Evolutionary conservation across 2,113 vertebrate genomes (phyloP), one percentile per base, ranked within the genome.

Genomic region (Struthio camelus): DNA sequence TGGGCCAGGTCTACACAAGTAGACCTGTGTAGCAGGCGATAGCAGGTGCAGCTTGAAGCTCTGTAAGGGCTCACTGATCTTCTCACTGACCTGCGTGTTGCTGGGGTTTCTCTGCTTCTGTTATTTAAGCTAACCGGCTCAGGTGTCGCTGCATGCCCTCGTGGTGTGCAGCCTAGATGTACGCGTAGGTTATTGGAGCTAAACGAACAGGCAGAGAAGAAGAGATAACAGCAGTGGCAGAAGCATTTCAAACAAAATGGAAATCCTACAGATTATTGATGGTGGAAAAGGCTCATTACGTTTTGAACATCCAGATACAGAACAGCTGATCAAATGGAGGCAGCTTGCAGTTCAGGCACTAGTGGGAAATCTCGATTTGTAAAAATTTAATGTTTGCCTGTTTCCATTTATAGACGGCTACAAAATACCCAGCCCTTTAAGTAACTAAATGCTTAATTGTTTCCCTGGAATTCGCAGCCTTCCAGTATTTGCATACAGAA

Each of bases 361-460:
- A 65, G 61, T 82, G 71, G 42, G 91, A 80, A 80, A 67, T 81
- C 30, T 75, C n/a, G 24, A 4, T 80, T 75, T 81, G 76, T 71
- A 76, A 85, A 94, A 92, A 71, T 83, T 70, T 69, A 91, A 71
- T n/a, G n/a, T n/a, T n/a, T n/a, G n/a, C n/a, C n/a, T n/a, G n/a
- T n/a, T n/a, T n/a, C n/a, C n/a, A n/a, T n/a, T n/a, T n/a, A n/a
- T n/a, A n/a, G n/a, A n/a, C n/a, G n/a, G n/a, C n/a, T n/a, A n/a
- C n/a, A 67, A 85, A 94, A 88, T 84, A 48, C 5, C 20, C 79
- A 66, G 24, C 50, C 64, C 61, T 64, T 75, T 80, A 88, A 77
- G 75, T 91, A 72, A 95, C 82, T 69, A 91, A 64, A 51, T n/a
- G 34, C 36, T 81, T 92, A 81, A 71, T 79, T 87, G 40, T 93